Percentiles rank a stretch among this genome's conserved stretches.
Conservation (phyloP, 2,113 vertebrate genomes). For the Podarcis cretensis region DNA sequence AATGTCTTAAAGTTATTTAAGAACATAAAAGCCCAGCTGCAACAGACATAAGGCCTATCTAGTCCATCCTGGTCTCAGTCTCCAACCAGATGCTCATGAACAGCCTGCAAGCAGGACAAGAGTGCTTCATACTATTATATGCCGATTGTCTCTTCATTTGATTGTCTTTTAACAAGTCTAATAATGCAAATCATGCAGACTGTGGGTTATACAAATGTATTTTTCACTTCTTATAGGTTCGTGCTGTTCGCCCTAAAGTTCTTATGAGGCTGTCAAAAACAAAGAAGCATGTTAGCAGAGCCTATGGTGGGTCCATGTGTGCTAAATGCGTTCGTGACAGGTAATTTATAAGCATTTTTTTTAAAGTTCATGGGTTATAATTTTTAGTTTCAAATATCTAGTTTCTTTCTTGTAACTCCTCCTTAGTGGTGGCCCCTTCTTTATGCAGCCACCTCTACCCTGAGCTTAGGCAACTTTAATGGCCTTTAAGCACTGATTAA, state of each 20-base stretch:
- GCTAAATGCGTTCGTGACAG: conserved; percentile 98
- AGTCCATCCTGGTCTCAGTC: too few relatives aligned
- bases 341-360: conserved; percentile 68
- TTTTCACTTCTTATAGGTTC: conserved; percentile 78
- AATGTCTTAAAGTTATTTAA: not conserved
- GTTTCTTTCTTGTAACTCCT: not conserved
- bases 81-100: too few relatives aligned
- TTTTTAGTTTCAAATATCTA: not conserved
- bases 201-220: not conserved
- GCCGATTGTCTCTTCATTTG: not conserved
- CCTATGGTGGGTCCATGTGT: conserved; percentile 98
- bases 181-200: accelerated
- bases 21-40: too few relatives aligned
- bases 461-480: too few relatives aligned
- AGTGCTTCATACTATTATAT: too few relatives aligned
- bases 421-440: not conserved
- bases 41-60: too few relatives aligned
- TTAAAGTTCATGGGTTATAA: not conserved
- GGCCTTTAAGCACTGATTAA: too few relatives aligned
- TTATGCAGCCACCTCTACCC: too few relatives aligned
- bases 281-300: conserved; percentile 96
- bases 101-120: too few relatives aligned
- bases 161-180: accelerated
- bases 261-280: conserved; percentile 98
- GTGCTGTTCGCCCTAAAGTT: conserved; percentile 96